A percentile compares a stretch with the other conserved stretches of the same genome.
Conservation (phyloP, 2,888 invertebrate species). For the Micropterix aruncella region DNA sequence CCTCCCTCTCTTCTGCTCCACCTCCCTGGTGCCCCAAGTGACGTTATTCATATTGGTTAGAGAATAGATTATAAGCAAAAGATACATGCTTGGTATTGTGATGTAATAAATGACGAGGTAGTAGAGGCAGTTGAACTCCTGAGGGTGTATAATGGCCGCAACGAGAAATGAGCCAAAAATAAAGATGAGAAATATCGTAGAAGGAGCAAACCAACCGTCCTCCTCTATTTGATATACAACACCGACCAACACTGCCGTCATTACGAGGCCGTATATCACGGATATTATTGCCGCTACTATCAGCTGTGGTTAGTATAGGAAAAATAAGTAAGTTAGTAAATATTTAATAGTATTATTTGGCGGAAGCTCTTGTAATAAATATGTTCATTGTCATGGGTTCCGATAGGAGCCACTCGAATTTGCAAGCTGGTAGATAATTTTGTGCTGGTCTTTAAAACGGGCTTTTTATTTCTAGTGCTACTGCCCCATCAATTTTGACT, state of each 20-base stretch:
- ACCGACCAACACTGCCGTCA: conserved; percentile 78
- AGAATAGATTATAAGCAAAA: conserved; percentile 83
- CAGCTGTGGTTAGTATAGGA: conserved; percentile 32
- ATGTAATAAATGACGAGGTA: conserved; percentile 73
- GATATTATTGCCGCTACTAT: conserved; percentile 62
- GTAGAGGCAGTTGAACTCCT: conserved; percentile 60
- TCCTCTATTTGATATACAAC: conserved; percentile 63
- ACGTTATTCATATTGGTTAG: conserved; percentile 88
- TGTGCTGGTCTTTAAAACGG: too few species aligned
- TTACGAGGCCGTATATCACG: conserved; percentile 64
- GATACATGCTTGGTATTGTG: conserved; percentile 90
- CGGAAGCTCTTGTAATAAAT: too few species aligned
- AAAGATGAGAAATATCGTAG: conserved; percentile 69
- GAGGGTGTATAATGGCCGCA: conserved; percentile 61
- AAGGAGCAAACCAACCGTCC: conserved; percentile 70
- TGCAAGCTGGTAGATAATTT: too few species aligned
- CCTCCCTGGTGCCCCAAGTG: conserved; percentile 89
- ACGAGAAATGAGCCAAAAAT: conserved; percentile 53
- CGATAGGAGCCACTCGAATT: too few species aligned
- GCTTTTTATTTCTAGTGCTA: too few species aligned
- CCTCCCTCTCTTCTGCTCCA: conserved; percentile 27
- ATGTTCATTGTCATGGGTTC: too few species aligned
- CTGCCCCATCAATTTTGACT: too few species aligned
- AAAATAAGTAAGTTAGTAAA: neutral
- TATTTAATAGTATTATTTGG: too few species aligned